Percentiles rank a stretch among this genome's conserved stretches.
Evolutionary conservation across 1,140 invertebrate genomes (phyloP).

Genomic region (Zaprionus kolodkinae): DNA sequence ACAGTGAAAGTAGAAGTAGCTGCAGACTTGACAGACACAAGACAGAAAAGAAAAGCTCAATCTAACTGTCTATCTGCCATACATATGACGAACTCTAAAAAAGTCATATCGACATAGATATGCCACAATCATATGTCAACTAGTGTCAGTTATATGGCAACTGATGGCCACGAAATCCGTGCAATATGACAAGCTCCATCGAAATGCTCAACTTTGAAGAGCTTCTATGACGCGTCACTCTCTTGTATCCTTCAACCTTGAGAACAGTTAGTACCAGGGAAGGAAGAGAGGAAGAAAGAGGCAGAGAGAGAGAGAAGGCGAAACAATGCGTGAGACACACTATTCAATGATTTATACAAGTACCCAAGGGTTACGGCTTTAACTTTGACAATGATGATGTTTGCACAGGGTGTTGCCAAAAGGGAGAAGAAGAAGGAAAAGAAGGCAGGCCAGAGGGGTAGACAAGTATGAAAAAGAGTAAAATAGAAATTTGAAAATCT

Average conservation of each 20-base stretch:
- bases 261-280: background rate
- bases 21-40: too few species aligned
- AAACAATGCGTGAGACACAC: conserved; percentile 8
- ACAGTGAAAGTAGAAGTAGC: too few species aligned
- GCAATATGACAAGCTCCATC: too few species aligned
- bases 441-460: background rate
- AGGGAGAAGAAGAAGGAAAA: background rate
- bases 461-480: conserved; percentile 39
- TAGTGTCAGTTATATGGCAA: too few species aligned
- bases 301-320: background rate
- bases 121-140: too few species aligned
- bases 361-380: conserved; percentile 15
- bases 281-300: background rate
- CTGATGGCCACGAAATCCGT: too few species aligned
- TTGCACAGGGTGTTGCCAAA: background rate
- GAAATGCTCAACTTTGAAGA: too few species aligned
- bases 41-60: too few species aligned
- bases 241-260: background rate
- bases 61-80: too few species aligned
- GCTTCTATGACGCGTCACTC: background rate
- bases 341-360: conserved; percentile 31
- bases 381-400: conserved; percentile 23
- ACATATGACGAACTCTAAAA: too few species aligned
- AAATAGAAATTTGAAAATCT: conserved; percentile 62
- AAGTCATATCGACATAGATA: too few species aligned